A percentile compares a stretch with the other conserved stretches of the same genome.
Conservation (phyloP, 1,140 invertebrate species). For the Heliothis virescens region DNA sequence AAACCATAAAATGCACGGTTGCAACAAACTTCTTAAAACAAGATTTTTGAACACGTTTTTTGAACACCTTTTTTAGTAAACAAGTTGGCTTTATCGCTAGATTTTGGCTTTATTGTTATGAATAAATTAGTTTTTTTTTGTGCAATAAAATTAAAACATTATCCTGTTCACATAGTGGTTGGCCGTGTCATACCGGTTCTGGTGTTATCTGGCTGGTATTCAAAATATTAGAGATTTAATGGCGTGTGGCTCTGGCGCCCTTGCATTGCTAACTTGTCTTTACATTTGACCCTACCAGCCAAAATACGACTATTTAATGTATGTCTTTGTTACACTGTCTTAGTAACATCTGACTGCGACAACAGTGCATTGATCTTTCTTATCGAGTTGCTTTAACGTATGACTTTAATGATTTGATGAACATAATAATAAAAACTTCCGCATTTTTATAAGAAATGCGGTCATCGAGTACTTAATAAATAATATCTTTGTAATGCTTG, state of each 20-base stretch:
- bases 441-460: not conserved
- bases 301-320: not conserved
- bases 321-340: constrained; percentile 21
- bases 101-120: not conserved
- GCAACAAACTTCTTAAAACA: not conserved
- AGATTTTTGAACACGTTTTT: not conserved
- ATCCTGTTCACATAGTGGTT: not conserved
- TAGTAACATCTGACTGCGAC: constrained; percentile 13
- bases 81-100: not conserved
- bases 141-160: constrained; percentile 18
- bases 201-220: constrained; percentile 35
- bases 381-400: constrained; percentile 6
- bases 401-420: not conserved
- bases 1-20: not conserved
- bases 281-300: constrained; percentile 26
- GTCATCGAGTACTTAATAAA: not conserved
- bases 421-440: constrained; percentile 4
- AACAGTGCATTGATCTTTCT: constrained; percentile 43
- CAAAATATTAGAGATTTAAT: constrained; percentile 26
- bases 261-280: constrained; percentile 38
- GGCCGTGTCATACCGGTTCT: constrained; percentile 22
- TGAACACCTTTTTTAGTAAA: too few relatives aligned
- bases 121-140: constrained; percentile 22
- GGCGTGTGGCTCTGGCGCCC: not conserved
- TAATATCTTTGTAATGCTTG: not conserved